Base-by-base conservation (phyloP, 2,888 invertebrate species). In the Drosophila anceps region DNA sequence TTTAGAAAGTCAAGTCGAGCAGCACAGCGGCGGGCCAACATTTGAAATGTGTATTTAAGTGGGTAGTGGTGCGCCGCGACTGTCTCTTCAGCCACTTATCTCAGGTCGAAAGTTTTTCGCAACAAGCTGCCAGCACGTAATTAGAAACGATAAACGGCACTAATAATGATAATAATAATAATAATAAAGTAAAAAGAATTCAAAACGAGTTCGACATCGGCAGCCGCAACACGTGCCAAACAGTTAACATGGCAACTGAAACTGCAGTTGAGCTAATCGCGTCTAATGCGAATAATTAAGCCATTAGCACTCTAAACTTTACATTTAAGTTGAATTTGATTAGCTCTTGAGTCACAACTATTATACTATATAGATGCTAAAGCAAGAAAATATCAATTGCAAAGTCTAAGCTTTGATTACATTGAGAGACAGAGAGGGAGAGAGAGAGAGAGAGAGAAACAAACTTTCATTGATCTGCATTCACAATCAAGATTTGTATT, bases 81-180 rank as follows among this genome's bases (percentile, higher is more conserved):
- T 51, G 39, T 20, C 68, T 73, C 57, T 63, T 44, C 53, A 18
- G 57, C 44, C 37, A 48, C 73, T 66, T 69, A 63, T 78, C 67
- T 31, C 48, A 18, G 50, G 24, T 57, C 72, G 58, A 69, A 77
- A 69, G 73, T 65, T 64, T 60, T 73, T 69, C 29, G 59, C 78
- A 61, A 53, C 72, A 53, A 62, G 35, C 54, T 62, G 55, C 54
- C 63, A 62, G 74, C 76, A 77, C 76, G 79, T 78, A 76, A 74
- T 76, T 78, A 76, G 70, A 78, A 74, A 58, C 63, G 74, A 78
- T 78, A 74, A 74, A 37, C 44, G 48, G 27, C 46, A 37, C 24
- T 51, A 51, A 51, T 29, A 46, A 9, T 13, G 13, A 48, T n/a
- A n/a, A n/a, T n/a, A 73, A 37, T 31, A 48, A 4, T 3, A 24